Evolutionary conservation across 1,140 invertebrate species (phyloP), one percentile per base, ranked within the genome.

Genomic region (Hormaphis cornu): DNA sequence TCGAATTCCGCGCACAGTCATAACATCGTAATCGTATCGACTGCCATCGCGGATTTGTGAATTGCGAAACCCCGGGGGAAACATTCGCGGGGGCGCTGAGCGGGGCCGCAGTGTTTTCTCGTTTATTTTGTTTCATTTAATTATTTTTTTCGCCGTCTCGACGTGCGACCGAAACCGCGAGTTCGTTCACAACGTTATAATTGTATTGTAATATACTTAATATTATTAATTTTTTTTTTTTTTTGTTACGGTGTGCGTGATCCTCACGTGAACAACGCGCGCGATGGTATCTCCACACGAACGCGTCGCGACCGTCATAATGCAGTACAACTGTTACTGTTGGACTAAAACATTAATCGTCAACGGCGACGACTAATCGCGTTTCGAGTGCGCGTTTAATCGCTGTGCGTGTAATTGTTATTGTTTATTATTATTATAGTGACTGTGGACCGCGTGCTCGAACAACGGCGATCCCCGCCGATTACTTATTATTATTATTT

Each of bases 271-370:
- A 20, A 30, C 30, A 61, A 46, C 58, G 58, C 44, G 37, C 16
- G 28, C 18, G 42, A 48, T 20, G 42, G 30, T 48, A 48, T 63
- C 59, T 6, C 42, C 4, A 20, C 59, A 48, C 20, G 37, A 63
- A 63, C 59, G 59, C 16, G 26, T 24, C 14, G 44, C 61, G n/a
- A n/a, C 24, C 44, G 61, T 66, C 28, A 61, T 61, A 46, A 18
- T 61, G 12, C 58, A 61, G 24, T 61, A 61, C 24, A 61, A 61
- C 30, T 61, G 58, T 61, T 50, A 66, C 61, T 48, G 61, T 66
- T 50, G 61, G 61, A 66, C 61, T 61, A 28, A 33, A 18, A 30
- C 26, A 8, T 61, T 46, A 46, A 4, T 46, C 18, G 18, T 46
- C 42, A n/a, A 5, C 42, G 16, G 12, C 18, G 42, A n/a, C 9